Base-by-base conservation (phyloP, 2,113 vertebrate species). In the Mormyrus iriodes region DNA sequence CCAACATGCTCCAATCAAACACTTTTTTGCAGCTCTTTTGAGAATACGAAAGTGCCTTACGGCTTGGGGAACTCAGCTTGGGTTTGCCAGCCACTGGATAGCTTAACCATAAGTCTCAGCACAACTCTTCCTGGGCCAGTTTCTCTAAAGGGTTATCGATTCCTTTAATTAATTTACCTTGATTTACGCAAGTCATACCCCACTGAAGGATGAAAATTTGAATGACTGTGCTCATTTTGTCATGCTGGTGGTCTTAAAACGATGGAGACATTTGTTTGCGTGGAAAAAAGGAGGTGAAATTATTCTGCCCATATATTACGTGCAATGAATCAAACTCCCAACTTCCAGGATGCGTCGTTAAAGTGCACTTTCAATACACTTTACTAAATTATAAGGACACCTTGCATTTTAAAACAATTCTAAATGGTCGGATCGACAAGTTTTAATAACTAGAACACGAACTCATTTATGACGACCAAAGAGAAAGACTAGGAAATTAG, bases 211-310 rank as follows among this genome's bases (percentile, higher is more conserved):
- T 91, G 88, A 87, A 90, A 89, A 89, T 91, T 90, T 94, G 94
- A 95, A 93, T 91, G 93, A 94, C 93, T 92, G 93, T 92, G 90
- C 92, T 94, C 93, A 94, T 94, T 94, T 95, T 93, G 91, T 93
- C 90, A 94, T 90, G 91, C 92, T 94, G 94, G 13, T 92, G 94
- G 94, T 94, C 92, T 91, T 88, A 52, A 91, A 93, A 93, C 82
- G 89, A 92, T 92, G 92, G 91, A 92, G 93, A 87, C 93, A 92
- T 93, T 88, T 52, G 85, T 91, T 94, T 95, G 82, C 44, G 44
- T 84, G 44, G 42, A 44, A 82, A 82, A 82, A 84, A 48, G 35
- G 35, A 79, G 73, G 82, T 48, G 42, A 84, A 84, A 84, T 84
- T 44, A 65, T 53, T 51, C 52, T 17, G 44, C 39, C 21, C 87